Percentiles rank a stretch among this genome's conserved stretches.
Conservation (phyloP, 2,888 invertebrate species). For the Zygaena filipendulae region DNA sequence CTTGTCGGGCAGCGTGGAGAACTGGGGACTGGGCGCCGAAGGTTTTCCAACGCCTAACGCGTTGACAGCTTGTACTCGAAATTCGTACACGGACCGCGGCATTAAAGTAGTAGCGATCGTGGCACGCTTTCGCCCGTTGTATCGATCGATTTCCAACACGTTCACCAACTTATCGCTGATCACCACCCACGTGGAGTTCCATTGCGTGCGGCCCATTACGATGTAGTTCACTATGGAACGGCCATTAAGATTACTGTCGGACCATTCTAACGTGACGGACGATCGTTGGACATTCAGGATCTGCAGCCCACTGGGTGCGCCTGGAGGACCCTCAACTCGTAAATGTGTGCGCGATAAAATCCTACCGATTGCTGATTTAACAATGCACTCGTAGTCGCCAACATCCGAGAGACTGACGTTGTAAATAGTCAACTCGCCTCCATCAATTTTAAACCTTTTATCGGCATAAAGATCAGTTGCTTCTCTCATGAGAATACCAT, state of each 20-base stretch:
- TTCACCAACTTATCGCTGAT: slow-evolving; percentile 73
- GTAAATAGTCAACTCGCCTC: slow-evolving; percentile 79
- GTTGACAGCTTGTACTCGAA: slow-evolving; percentile 90
- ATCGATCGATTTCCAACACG: slow-evolving; percentile 79
- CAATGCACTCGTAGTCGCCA: slow-evolving; percentile 91
- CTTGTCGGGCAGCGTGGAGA: slow-evolving; percentile 83
- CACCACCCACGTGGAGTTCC: slow-evolving; percentile 84
- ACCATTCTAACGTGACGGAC: slow-evolving; percentile 86
- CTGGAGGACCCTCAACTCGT: slow-evolving; percentile 89
- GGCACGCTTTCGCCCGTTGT: slow-evolving; percentile 81
- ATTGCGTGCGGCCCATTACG: slow-evolving; percentile 86
- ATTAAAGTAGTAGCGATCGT: slow-evolving; percentile 76
- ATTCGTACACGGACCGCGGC: slow-evolving; percentile 92
- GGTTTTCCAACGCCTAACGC: slow-evolving; percentile 82
- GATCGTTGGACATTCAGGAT: slow-evolving; percentile 80
- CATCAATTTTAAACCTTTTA: slow-evolving; percentile 70
- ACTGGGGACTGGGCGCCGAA: slow-evolving; percentile 87
- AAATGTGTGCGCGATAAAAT: slow-evolving; percentile 80
- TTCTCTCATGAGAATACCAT: slow-evolving; percentile 81
- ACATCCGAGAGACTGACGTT: slow-evolving; percentile 88
- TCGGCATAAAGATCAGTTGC: slow-evolving; percentile 70
- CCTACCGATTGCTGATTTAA: slow-evolving; percentile 88
- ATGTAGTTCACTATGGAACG: slow-evolving; percentile 81
- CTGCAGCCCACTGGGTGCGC: slow-evolving; percentile 88
- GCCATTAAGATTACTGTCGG: slow-evolving; percentile 90